Evolutionary conservation across 2,888 invertebrate species (phyloP).

Genomic region (Elysia crispata): DNA sequence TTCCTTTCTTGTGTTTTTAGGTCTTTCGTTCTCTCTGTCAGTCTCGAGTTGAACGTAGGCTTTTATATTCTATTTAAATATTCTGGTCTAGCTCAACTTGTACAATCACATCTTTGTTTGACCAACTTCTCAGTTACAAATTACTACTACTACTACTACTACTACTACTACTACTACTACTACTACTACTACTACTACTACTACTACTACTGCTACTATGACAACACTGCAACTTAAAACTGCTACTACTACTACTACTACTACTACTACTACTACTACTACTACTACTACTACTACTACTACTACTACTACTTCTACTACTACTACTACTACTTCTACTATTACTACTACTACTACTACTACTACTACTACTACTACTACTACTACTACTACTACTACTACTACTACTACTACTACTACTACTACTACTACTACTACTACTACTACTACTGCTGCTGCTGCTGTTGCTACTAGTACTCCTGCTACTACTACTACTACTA

Average conservation of each 20-base stretch:
- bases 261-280: conserved; percentile 40
- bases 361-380: conserved; percentile 36
- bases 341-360: conserved; percentile 38
- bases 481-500: conserved; percentile 37
- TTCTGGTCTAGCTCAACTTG: no score
- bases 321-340: conserved; percentile 29
- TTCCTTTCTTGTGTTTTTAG: no score
- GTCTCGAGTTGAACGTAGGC: no score
- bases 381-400: conserved; percentile 33
- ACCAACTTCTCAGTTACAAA: no score
- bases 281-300: conserved; percentile 32
- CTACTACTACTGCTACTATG: conserved; percentile 24
- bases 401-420: conserved; percentile 37
- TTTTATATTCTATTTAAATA: no score
- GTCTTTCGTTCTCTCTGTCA: no score
- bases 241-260: background rate
- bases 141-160: no score
- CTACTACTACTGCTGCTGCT: conserved; percentile 18
- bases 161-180: conserved; percentile 17
- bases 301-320: conserved; percentile 10
- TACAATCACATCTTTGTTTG: no score
- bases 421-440: conserved; percentile 18
- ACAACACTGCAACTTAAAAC: background rate
- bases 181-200: conserved; percentile 37
- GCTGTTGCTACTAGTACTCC: conserved; percentile 22